Evolutionary conservation across 2,888 invertebrate genomes (phyloP).

Genomic region (Muschampia plurimacula): DNA sequence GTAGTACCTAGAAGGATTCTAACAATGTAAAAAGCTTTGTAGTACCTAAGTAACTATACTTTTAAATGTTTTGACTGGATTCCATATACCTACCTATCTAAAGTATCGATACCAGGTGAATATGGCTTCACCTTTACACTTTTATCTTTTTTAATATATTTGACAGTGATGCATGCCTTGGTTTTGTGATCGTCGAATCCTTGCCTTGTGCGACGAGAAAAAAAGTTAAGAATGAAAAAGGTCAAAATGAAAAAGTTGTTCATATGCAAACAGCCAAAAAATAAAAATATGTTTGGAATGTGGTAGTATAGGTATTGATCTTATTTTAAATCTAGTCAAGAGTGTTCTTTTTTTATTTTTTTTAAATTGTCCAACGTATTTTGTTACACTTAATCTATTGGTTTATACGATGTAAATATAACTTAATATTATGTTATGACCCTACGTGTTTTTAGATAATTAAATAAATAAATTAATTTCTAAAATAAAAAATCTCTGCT

Average conservation of each 20-base stretch:
- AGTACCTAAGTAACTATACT: background rate
- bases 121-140: slow-evolving; percentile 24
- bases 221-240: slow-evolving; percentile 28
- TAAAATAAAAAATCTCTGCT: too few relatives aligned
- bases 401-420: too few relatives aligned
- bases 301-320: slow-evolving; percentile 16
- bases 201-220: slow-evolving; percentile 26
- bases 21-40: too few relatives aligned
- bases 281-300: slow-evolving; percentile 29
- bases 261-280: slow-evolving; percentile 32
- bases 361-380: background rate
- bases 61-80: background rate
- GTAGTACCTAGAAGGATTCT: too few relatives aligned
- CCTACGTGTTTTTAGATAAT: too few relatives aligned
- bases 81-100: background rate
- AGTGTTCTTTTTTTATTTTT: background rate
- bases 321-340: slow-evolving; percentile 7
- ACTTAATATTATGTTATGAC: too few relatives aligned
- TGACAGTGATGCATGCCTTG: slow-evolving; percentile 41
- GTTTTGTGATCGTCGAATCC: slow-evolving; percentile 39
- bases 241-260: slow-evolving; percentile 21
- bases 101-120: slow-evolving; percentile 4
- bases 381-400: too few relatives aligned
- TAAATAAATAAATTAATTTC: too few relatives aligned
- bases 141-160: slow-evolving; percentile 36